Base-by-base conservation (phyloP, 1,140 invertebrate genomes). In the Melanaphis sacchari region DNA sequence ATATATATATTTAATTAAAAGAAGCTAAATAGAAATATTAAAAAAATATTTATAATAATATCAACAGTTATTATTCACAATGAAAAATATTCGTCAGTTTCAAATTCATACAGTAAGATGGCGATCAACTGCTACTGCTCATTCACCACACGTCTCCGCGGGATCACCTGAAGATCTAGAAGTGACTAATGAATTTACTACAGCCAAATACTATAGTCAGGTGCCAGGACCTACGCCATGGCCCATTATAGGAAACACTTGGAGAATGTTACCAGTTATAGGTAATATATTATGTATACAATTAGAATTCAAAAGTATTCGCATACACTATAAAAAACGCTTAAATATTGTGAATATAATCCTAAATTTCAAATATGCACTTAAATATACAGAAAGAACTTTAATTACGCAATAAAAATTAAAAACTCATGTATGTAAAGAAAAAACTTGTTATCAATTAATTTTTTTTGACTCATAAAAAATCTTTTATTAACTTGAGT, bases 201-300 rank as follows among this genome's bases (percentile, higher is more conserved):
- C 82, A 22, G 96, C 95, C 90, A 96, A 96, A 94, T 96, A 97
- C 15, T 98, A 97, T 94, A 95, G 95, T 21, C 96, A 96, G 92
- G 97, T 98, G 91, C 98, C 98, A 11, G 97, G 98, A 52, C 97
- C 97, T 3, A 96, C 95, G 95, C 97, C 97, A n/a, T 95, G 98
- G 93, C 97, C 97, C 1, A 43, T 98, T 18, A 95, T 98, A 40
- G 97, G 98, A 90, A 98, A 98, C 95, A 97, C 97, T 26, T 98
- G 97, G 97, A 95, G 97, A 94, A 97, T 98, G 95, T 96, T 97
- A 82, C 96, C 97, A 94, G 94, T 96, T 91, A 96, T 97, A 94
- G 97, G 97, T 97, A 95, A 95, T 81, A 38, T 87, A 81, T 38
- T 5, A 40, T 82, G 22, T 59, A 59, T 31, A 66, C 15, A 59